Evolutionary conservation across 2,888 invertebrate species (phyloP).

Genomic region (Stenolophus ochropezus): DNA sequence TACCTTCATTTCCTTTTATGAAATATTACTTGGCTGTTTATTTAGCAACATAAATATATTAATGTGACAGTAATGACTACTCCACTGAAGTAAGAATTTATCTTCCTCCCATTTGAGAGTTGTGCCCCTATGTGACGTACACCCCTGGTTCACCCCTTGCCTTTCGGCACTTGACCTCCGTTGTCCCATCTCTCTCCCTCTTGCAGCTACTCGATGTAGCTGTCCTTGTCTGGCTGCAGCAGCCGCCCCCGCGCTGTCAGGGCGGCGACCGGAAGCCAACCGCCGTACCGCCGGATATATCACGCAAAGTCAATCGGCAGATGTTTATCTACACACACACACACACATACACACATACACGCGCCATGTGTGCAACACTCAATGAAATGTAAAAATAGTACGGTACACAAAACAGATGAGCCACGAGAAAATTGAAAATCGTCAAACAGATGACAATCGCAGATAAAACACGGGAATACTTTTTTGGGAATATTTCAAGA

Average conservation of each 20-base stretch:
- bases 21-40: no score
- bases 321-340: constrained; percentile 38
- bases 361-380: not conserved
- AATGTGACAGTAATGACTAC: not conserved
- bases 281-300: constrained; percentile 27
- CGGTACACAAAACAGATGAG: not conserved
- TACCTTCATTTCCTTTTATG: no score
- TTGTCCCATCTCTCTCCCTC: not conserved
- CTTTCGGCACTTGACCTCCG: not conserved
- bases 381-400: constrained; percentile 6
- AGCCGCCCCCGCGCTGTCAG: not conserved
- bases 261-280: constrained; percentile 26
- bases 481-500: not conserved
- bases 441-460: not conserved
- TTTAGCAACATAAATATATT: no score
- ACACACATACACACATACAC: not conserved
- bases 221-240: not conserved
- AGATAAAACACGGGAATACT: not conserved
- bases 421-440: not conserved
- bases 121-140: not conserved
- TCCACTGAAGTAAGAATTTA: not conserved
- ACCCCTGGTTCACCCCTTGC: not conserved
- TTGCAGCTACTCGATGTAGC: not conserved
- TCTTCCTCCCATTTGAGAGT: not conserved
- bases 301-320: constrained; percentile 45